Evolutionary conservation across 2,797 vertebrate genomes (phyloP).

Genomic region (Pseudochirops cupreus): DNA sequence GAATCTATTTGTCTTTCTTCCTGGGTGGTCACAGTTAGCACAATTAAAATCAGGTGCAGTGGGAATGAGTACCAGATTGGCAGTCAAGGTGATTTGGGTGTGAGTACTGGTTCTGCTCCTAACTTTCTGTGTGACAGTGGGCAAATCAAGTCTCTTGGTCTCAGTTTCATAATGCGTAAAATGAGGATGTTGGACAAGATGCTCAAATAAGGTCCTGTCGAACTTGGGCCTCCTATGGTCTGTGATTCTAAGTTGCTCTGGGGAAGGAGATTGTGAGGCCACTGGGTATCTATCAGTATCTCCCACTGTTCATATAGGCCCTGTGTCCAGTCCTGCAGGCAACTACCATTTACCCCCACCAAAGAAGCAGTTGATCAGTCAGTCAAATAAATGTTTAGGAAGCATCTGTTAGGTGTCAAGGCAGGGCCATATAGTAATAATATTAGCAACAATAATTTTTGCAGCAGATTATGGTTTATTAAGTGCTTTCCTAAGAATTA

Average conservation of each 20-base stretch:
- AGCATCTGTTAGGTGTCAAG: not conserved
- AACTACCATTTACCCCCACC: not conserved
- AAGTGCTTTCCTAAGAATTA: not conserved
- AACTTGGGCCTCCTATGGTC: not conserved
- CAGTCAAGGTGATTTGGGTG: not conserved
- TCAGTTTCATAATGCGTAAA: slow-evolving; percentile 11
- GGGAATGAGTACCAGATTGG: not conserved
- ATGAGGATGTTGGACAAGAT: not conserved
- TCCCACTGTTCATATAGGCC: not conserved
- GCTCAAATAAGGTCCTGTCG: not conserved
- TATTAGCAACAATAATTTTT: not conserved
- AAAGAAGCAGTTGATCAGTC: not conserved
- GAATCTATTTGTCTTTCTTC: too few species aligned
- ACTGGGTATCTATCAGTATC: not conserved
- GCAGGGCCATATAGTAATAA: not conserved
- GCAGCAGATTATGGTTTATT: not conserved
- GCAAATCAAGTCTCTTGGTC: not conserved
- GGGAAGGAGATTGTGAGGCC: not conserved
- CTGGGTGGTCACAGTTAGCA: not conserved
- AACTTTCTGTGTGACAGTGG: not conserved
- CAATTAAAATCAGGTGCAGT: not conserved
- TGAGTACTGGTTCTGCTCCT: not conserved
- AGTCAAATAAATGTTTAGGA: not conserved
- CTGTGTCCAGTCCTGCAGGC: not conserved
- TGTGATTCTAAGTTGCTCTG: not conserved